Conservation (phyloP, 2,113 vertebrate species). For the Cygnus atratus region DNA sequence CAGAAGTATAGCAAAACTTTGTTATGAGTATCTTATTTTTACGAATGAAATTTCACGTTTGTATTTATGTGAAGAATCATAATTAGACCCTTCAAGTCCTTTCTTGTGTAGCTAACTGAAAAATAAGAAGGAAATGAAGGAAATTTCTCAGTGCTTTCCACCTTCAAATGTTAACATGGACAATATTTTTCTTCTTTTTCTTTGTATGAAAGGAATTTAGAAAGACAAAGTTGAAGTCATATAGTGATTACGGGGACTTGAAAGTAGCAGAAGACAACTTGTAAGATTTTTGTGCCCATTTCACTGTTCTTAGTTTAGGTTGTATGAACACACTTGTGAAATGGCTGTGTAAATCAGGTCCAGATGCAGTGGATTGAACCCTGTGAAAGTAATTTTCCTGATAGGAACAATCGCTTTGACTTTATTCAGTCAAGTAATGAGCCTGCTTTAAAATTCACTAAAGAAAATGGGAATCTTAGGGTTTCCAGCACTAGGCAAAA, state of each 20-base stretch:
- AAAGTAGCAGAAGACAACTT: neutral
- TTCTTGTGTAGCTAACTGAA: neutral
- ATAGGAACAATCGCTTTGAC: neutral
- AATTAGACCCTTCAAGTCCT: neutral
- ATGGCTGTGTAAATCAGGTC: neutral
- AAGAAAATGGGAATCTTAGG: neutral
- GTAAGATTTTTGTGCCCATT: neutral
- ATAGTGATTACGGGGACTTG: neutral
- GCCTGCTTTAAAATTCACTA: slow-evolving; percentile 9
- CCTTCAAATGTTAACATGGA: neutral
- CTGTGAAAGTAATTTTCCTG: slow-evolving; percentile 1
- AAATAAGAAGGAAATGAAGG: neutral
- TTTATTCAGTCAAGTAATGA: slow-evolving; percentile 36
- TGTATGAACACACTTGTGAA: neutral
- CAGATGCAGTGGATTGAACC: neutral
- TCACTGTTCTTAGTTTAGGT: neutral
- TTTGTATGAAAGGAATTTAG: neutral
- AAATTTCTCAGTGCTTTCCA: neutral
- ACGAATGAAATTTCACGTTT: neutral
- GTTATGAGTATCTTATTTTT: neutral
- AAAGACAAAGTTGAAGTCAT: neutral
- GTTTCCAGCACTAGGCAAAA: neutral
- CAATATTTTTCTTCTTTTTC: neutral
- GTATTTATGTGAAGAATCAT: neutral
- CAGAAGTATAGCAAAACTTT: neutral